phyloP scores from a whole-genome alignment of 2,888 invertebrate species.

The Lepidocyrtinus sp. region DNA sequence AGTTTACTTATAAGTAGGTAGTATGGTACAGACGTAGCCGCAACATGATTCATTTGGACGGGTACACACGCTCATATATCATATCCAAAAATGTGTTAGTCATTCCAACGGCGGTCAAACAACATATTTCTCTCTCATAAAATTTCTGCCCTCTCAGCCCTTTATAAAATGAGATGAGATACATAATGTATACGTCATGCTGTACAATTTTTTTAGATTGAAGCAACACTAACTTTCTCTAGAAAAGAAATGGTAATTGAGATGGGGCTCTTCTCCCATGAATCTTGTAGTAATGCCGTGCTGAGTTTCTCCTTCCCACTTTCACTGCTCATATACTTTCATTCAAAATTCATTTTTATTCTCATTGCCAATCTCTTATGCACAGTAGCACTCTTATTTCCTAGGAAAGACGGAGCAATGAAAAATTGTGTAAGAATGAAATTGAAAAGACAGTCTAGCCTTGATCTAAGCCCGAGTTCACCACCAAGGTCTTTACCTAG shows the following conservation, averaged over 20 bases:
- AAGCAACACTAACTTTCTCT: conserved; percentile 15
- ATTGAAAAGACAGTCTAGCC: too few species aligned
- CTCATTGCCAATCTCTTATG: conserved; percentile 17
- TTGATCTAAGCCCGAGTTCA: too few species aligned
- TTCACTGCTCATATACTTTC: conserved; percentile 27
- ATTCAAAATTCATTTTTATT: conserved; percentile 53
- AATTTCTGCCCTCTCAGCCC: not conserved
- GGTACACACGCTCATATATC: conserved; percentile 16
- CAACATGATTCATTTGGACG: conserved; percentile 28
- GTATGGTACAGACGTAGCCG: not conserved
- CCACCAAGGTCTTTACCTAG: too few species aligned
- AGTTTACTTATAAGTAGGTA: too few species aligned
- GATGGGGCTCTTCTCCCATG: conserved; percentile 39
- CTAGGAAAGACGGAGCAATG: too few species aligned
- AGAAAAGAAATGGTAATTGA: conserved; percentile 49
- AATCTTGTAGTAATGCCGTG: conserved; percentile 41
- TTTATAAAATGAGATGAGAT: conserved; percentile 31
- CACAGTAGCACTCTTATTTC: not conserved
- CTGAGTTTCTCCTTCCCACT: conserved; percentile 25
- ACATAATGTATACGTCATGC: conserved; percentile 22
- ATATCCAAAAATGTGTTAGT: conserved; percentile 26
- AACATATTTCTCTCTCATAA: conserved; percentile 9
- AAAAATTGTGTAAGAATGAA: not conserved
- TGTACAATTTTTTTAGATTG: conserved; percentile 42
- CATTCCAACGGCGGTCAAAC: conserved; percentile 2